phyloP scores from a whole-genome alignment of 2,797 vertebrate species.

The Hafferia zeledoni region DNA sequence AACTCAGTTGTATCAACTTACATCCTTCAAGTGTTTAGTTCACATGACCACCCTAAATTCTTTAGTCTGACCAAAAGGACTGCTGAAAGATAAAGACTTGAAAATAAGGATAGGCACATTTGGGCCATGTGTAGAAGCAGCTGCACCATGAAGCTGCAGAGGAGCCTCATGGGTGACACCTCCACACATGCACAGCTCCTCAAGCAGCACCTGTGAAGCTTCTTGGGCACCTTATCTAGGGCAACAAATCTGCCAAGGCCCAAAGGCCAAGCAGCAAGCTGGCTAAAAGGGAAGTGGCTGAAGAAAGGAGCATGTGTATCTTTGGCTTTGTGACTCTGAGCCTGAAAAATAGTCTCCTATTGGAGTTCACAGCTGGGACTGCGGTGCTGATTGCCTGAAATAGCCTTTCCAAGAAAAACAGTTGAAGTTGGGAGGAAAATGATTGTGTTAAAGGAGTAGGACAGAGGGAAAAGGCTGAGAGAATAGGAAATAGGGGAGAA shows the following conservation, averaged over 20 bases:
- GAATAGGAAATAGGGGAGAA: background rate
- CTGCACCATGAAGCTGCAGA: background rate
- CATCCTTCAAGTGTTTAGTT: background rate
- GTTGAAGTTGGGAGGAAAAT: background rate
- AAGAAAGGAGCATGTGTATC: background rate
- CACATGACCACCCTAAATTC: background rate
- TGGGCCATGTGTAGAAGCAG: background rate
- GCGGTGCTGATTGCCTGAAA: background rate
- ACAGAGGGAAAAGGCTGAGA: background rate
- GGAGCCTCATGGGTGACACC: rapidly evolving
- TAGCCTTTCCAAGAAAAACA: background rate
- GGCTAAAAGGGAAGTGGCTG: background rate
- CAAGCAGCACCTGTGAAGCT: rapidly evolving
- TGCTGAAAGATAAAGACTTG: background rate
- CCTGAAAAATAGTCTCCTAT: background rate
- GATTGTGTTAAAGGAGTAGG: background rate
- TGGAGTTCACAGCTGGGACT: background rate
- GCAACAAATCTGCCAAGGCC: background rate
- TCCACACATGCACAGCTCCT: background rate
- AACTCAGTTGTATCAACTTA: background rate
- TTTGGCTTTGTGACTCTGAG: background rate
- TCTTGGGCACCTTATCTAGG: background rate
- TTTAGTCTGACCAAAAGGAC: background rate
- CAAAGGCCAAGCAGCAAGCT: background rate
- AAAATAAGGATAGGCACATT: background rate